Conservation (phyloP, 2,113 vertebrate genomes). For the Dasyurus viverrinus region DNA sequence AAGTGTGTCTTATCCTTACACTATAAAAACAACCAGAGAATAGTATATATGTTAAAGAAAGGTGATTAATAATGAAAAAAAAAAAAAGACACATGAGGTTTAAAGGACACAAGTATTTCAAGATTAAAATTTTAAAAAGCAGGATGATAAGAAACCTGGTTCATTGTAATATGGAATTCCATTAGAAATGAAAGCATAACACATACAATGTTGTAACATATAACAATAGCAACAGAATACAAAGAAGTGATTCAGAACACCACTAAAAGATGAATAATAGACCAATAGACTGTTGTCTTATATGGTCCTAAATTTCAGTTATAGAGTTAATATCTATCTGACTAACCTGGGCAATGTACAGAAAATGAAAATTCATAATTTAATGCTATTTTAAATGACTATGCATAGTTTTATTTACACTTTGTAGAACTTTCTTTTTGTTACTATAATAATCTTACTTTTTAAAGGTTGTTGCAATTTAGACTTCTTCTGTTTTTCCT, state of each 20-base stretch:
- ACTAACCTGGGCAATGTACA: background rate
- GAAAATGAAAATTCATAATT: background rate
- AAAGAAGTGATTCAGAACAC: background rate
- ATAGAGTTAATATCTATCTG: background rate
- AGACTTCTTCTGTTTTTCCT: conserved; percentile 28
- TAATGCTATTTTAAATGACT: background rate
- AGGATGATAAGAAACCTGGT: background rate
- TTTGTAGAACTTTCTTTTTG: background rate
- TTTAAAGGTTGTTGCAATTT: conserved; percentile 72
- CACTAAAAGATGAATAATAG: background rate
- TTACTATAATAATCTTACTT: conserved; percentile 68
- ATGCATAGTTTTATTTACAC: background rate
- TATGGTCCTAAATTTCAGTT: background rate
- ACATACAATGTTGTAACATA: fast-evolving
- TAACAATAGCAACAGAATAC: background rate
- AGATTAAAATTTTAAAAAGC: background rate
- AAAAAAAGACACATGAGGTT: background rate
- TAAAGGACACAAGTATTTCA: background rate
- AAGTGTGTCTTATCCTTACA: background rate
- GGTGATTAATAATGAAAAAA: background rate
- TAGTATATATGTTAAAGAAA: background rate
- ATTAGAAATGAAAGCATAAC: too few relatives aligned
- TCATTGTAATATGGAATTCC: fast-evolving
- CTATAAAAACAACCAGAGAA: background rate
- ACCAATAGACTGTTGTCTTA: too few relatives aligned